Evolutionary conservation across 2,888 invertebrate species (phyloP).

Genomic region (Acanthosepion pharaonis): DNA sequence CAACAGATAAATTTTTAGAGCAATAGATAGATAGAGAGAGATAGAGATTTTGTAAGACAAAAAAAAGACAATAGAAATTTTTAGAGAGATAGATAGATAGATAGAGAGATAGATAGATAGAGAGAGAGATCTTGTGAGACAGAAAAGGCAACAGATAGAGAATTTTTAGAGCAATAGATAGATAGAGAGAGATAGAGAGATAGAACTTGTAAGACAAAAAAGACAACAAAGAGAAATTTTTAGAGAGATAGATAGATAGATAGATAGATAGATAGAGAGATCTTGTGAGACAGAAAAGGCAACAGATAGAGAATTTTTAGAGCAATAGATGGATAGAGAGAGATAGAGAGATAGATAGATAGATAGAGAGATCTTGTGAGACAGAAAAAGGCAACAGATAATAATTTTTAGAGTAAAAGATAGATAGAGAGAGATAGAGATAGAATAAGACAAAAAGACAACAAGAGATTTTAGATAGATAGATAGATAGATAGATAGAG

Average conservation of each 20-base stretch:
- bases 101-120: too few relatives aligned
- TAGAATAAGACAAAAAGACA: not conserved
- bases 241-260: not conserved
- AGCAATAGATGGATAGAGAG: not conserved
- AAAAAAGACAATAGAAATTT: too few relatives aligned
- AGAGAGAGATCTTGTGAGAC: not conserved
- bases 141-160: not conserved
- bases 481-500: too few relatives aligned
- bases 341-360: too few relatives aligned
- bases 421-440: not conserved
- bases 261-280: too few relatives aligned
- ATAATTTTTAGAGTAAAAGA: not conserved
- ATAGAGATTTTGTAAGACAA: too few relatives aligned
- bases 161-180: too few relatives aligned
- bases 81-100: too few relatives aligned
- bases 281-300: too few relatives aligned
- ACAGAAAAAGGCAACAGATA: not conserved
- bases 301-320: too few relatives aligned
- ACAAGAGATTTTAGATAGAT: not conserved
- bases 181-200: not conserved
- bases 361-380: not conserved
- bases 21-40: too few relatives aligned
- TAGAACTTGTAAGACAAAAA: not conserved
- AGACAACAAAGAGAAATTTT: not conserved
- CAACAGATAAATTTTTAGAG: too few relatives aligned